Evolutionary conservation across 2,113 vertebrate genomes (phyloP), one percentile per base, ranked within the genome.

Genomic region (Psittacara wagleri): DNA sequence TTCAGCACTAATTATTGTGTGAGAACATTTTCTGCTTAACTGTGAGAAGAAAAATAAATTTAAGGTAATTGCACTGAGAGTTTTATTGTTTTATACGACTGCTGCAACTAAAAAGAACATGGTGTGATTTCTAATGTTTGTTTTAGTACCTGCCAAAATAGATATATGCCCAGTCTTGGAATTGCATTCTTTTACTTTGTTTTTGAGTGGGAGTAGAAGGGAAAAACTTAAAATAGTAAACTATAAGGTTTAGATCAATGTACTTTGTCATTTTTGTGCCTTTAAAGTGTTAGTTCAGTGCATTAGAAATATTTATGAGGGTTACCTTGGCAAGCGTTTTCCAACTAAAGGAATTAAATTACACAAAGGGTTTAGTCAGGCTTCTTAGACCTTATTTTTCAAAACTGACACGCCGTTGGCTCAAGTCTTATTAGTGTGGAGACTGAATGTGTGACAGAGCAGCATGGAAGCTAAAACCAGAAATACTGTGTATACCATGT

Each of bases 21-120:
- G 96, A 96, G 92, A 97, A 96, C 94, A 80, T 97, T 96, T 97
- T 96, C 72, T 96, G 33, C 95, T 95, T 95, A 93, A 92, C 41
- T 95, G 90, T 97, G 90, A 93, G 94, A 92, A 96, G 86, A 96
- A 97, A 98, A 98, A 97, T 96, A 97, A 97, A 96, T 98, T 95
- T 88, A 79, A 96, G 87, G 83, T 97, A 97, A 97, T 97, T 98
- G 89, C 92, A 88, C 94, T 92, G 79, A 78, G 81, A 79, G 82
- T 93, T 97, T 95, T 97, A 98, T 97, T 97, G 95, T 97, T 97
- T 95, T 93, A 94, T 96, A 94, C 3, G 41, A 95, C 69, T 92
- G n/a, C 67, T 96, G 74, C 87, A 95, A 97, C 66, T 94, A 95
- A 96, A 97, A 91, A 95, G 92, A 76, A 96, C 97, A 87, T 49